phyloP scores from a whole-genome alignment of 1,140 invertebrate species.

The Drosophila busckii region DNA sequence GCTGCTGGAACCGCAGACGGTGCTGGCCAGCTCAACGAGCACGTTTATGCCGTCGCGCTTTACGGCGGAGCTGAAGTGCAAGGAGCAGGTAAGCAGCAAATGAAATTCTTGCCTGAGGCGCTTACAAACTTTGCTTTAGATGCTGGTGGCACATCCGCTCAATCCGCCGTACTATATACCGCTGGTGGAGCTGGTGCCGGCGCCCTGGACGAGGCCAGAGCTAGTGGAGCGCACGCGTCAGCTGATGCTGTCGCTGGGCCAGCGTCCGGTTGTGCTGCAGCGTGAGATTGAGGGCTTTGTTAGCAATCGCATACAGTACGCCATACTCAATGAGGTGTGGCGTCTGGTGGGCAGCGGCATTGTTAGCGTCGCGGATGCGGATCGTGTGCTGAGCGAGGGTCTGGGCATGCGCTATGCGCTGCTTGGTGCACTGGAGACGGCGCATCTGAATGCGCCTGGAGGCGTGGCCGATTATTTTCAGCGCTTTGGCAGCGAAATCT shows the following conservation, averaged over 20 bases:
- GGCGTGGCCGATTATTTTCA: slow-evolving; percentile 82
- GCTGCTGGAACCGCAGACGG: slow-evolving; percentile 84
- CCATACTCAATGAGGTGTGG: slow-evolving; percentile 96
- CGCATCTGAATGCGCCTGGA: slow-evolving; percentile 96
- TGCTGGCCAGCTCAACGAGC: slow-evolving; percentile 94
- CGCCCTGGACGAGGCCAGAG: slow-evolving; percentile 88
- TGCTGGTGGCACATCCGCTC: slow-evolving; percentile 89
- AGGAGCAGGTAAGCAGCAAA: slow-evolving; percentile 41
- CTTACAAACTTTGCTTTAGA: slow-evolving; percentile 47
- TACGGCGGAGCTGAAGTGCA: slow-evolving; percentile 81
- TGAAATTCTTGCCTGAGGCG: not conserved
- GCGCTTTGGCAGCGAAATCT: slow-evolving; percentile 88
- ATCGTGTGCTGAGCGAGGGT: slow-evolving; percentile 95
- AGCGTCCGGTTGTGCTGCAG: slow-evolving; percentile 90
- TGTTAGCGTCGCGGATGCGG: slow-evolving; percentile 92
- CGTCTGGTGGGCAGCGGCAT: slow-evolving; percentile 89
- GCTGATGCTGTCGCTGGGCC: slow-evolving; percentile 93
- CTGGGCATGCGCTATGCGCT: slow-evolving; percentile 96
- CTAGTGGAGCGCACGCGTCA: slow-evolving; percentile 81
- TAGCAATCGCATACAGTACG: slow-evolving; percentile 97
- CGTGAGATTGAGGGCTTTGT: slow-evolving; percentile 95
- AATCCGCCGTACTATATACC: slow-evolving; percentile 98
- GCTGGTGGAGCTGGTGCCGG: slow-evolving; percentile 95
- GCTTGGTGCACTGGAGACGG: slow-evolving; percentile 94
- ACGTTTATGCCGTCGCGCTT: slow-evolving; percentile 93